Conservation (phyloP, 2,888 invertebrate species). For the Eupithecia dodoneata region DNA sequence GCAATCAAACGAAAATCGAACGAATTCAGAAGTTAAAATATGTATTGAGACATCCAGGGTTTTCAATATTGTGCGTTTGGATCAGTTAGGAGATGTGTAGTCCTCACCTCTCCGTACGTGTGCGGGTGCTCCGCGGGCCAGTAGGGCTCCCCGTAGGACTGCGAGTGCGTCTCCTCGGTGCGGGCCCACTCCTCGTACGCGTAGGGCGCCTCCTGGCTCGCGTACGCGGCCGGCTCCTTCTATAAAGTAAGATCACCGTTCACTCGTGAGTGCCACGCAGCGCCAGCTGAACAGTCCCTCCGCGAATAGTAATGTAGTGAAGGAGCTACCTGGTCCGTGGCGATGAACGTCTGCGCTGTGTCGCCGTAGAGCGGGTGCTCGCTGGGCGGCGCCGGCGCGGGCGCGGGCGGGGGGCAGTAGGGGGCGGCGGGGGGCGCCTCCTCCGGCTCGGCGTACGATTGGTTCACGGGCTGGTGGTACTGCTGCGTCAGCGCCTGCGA, state of each 20-base stretch:
- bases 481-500: slow-evolving; percentile 51
- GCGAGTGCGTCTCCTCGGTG: slow-evolving; percentile 51
- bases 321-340: neutral
- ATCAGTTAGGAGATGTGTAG: neutral
- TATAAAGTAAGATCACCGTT: no score
- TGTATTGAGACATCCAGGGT: neutral
- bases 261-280: no score
- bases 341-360: neutral
- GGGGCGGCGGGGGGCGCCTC: slow-evolving; percentile 55
- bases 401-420: slow-evolving; percentile 47
- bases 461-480: slow-evolving; percentile 44
- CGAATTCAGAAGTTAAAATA: neutral
- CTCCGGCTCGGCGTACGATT: slow-evolving; percentile 48
- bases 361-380: neutral
- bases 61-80: no score
- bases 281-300: no score
- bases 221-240: neutral
- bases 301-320: neutral
- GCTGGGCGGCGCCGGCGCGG: slow-evolving; percentile 27
- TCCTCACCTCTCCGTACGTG: slow-evolving; percentile 62
- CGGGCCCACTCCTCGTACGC: slow-evolving; percentile 49
- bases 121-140: slow-evolving; percentile 60
- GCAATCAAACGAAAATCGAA: neutral
- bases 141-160: slow-evolving; percentile 55
- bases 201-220: slow-evolving; percentile 37